Base-by-base conservation (phyloP, 2,797 vertebrate species). In the Heliangelus exortis region DNA sequence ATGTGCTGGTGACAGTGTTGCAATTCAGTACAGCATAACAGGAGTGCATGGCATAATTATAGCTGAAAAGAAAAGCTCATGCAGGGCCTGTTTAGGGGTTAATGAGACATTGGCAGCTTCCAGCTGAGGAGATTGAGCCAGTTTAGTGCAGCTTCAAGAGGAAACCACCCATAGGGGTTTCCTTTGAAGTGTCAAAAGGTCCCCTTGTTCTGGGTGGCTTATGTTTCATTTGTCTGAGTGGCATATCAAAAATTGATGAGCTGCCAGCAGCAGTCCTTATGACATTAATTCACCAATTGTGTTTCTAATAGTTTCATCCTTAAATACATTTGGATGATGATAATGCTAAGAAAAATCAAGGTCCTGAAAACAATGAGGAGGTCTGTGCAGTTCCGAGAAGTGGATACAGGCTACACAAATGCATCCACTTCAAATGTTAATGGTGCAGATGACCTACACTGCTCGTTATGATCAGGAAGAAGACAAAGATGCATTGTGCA, bases 201-300 rank as follows among this genome's bases (percentile, higher is more conserved):
- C 98, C 98, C 98, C 99, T 99, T 99, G 99, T 99, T 99, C 99
- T 98, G 98, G 99, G 98, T 99, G 99, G 99, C 99, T 99, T 99
- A 98, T 98, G 99, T 99, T 99, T 99, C 99, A 99, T 99, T 99
- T 99, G 98, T 99, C 98, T 99, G 99, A 99, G 99, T 99, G 99
- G 99, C 98, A 98, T 98, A 99, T 99, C 98, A 99, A 99, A 99
- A 99, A 99, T 99, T 98, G 98, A 99, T 99, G 99, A 99, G 98
- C 98, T 98, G 98, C 99, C 99, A 99, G 98, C 98, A 99, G 98
- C 98, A 98, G 97, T 98, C 97, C 97, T 98, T 98, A 95, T 98
- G 98, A 98, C 98, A 99, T 99, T 99, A 98, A 99, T 99, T 99
- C 98, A 98, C 98, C 99, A 99, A 99, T 98, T 98, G 98, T 98